Conservation (phyloP, 2,113 vertebrate species). For the Centropus unirufus region DNA sequence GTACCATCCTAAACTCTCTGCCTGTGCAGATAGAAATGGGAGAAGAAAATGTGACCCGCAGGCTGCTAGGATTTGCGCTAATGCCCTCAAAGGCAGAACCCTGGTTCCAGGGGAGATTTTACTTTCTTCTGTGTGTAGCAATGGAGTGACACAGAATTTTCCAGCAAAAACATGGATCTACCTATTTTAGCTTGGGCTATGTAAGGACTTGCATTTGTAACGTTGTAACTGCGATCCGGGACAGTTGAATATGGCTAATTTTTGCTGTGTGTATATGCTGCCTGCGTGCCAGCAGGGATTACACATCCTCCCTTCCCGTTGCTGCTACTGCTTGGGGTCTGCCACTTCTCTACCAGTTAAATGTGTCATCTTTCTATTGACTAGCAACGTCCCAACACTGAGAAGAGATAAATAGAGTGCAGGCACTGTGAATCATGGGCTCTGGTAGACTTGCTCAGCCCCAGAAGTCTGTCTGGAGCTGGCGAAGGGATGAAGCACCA, state of each 20-base stretch:
- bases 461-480: neutral
- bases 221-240: neutral
- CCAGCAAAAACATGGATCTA: neutral
- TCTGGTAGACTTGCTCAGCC: neutral
- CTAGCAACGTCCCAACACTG: neutral
- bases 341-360: neutral
- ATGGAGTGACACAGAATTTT: constrained; percentile 5
- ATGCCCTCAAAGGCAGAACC: neutral
- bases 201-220: constrained; percentile 21
- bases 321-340: neutral
- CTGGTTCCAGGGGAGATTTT: neutral
- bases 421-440: neutral
- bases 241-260: constrained; percentile 15
- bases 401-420: neutral
- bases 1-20: neutral
- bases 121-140: neutral
- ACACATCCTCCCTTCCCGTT: neutral
- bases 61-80: neutral
- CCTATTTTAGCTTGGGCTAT: neutral
- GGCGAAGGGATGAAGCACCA: neutral
- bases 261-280: neutral
- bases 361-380: neutral
- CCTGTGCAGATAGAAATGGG: neutral
- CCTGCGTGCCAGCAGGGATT: neutral
- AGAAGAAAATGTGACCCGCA: accelerated